These are phyloP conservation scores for Elysia chlorotica DNA, from an alignment of 1,140 invertebrate species.

Conservation along the genomic window DNA sequence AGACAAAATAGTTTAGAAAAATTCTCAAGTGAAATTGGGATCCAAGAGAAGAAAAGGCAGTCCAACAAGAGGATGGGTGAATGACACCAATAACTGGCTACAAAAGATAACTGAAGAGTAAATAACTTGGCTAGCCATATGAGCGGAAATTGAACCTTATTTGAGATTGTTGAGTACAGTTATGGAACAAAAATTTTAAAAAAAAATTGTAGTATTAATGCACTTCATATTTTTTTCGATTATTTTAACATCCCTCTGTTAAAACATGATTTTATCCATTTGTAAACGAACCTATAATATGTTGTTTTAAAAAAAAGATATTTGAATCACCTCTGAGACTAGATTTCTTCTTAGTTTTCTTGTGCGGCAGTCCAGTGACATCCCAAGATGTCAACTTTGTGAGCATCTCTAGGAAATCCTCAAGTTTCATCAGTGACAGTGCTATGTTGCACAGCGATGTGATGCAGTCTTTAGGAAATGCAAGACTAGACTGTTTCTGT, in stretches of 20 bases:
- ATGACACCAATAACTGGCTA: not conserved
- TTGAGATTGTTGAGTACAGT: not conserved
- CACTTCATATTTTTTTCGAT: too few species aligned
- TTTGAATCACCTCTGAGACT: constrained; percentile 46
- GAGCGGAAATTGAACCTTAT: not conserved
- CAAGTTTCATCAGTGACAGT: constrained; percentile 43
- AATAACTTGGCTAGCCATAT: not conserved
- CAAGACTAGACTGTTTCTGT: constrained; percentile 20
- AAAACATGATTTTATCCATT: too few species aligned
- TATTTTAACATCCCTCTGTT: not conserved
- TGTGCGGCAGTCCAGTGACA: constrained; percentile 42
- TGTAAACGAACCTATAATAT: not conserved
- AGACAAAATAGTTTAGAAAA: too few species aligned
- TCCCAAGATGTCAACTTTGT: constrained; percentile 46
- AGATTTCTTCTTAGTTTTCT: constrained; percentile 45
- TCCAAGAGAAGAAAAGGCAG: too few species aligned
- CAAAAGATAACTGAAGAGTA: not conserved
- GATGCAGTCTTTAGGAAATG: constrained; percentile 33
- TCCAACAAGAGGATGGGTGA: not conserved
- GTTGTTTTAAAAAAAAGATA: not conserved
- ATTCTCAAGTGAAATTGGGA: too few species aligned
- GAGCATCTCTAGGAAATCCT: constrained; percentile 48
- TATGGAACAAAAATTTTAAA: not conserved
- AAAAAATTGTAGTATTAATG: not conserved
- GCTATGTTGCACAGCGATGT: constrained; percentile 46